phyloP scores from a whole-genome alignment of 2,113 vertebrate species.

The Helogale parvula region DNA sequence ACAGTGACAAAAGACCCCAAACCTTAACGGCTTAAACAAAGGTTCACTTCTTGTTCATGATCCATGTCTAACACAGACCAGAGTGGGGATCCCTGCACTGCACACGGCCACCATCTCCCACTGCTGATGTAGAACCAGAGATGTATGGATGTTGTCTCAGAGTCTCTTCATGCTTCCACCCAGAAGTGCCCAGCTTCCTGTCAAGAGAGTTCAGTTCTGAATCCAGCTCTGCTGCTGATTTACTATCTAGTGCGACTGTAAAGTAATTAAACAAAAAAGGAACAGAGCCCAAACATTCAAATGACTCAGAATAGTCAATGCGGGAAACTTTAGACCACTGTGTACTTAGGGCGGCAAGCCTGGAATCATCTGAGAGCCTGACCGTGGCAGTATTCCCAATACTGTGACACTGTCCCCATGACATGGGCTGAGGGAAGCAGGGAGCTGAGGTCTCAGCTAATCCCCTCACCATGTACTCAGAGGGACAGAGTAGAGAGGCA shows the following conservation, averaged over 20 bases:
- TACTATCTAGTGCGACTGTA: neutral
- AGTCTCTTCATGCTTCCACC: neutral
- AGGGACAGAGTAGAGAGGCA: neutral
- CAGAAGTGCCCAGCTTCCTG: neutral
- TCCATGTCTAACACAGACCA: neutral
- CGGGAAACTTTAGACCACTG: neutral
- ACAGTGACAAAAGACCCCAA: neutral
- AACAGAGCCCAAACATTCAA: too few relatives aligned
- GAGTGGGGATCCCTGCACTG: neutral
- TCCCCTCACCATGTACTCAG: neutral
- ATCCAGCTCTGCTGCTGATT: neutral
- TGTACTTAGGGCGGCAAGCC: neutral
- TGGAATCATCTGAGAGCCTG: neutral
- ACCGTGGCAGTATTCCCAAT: fast-evolving
- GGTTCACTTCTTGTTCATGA: neutral
- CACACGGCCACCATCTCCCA: neutral
- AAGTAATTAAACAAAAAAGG: neutral
- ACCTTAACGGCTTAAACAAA: neutral
- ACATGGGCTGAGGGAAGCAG: neutral
- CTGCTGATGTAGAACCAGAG: neutral
- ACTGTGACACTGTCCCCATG: neutral
- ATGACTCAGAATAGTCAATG: neutral
- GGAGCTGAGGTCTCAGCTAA: neutral
- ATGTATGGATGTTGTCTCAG: fast-evolving
- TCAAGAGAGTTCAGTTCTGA: neutral